Evolutionary conservation across 2,888 invertebrate species (phyloP).

Genomic region (Melieria picta): DNA sequence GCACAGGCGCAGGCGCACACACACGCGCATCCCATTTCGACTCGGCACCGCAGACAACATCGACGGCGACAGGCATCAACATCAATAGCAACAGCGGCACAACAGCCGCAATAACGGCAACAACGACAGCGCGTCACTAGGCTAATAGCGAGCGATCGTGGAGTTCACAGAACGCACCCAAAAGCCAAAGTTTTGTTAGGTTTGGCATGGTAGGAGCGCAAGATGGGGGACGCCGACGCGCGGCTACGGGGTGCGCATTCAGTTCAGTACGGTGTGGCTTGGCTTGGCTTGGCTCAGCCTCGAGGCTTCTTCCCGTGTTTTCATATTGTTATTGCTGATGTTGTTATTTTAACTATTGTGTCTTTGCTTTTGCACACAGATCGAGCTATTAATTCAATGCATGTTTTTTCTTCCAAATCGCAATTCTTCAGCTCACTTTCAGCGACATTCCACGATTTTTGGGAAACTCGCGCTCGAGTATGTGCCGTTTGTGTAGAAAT

Average conservation of each 20-base stretch:
- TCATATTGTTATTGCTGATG: conserved; percentile 25
- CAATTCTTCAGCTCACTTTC: too few relatives aligned
- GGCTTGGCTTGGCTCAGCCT: background rate
- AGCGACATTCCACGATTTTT: too few relatives aligned
- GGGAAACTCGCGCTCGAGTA: too few relatives aligned
- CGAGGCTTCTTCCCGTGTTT: conserved; percentile 52
- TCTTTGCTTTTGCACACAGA: conserved; percentile 24
- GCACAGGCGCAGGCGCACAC: conserved; percentile 3
- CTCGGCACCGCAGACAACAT: conserved; percentile 3
- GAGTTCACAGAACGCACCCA: conserved; percentile 67
- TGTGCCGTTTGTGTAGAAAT: too few relatives aligned
- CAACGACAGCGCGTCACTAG: conserved; percentile 27
- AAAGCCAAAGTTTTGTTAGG: conserved; percentile 54
- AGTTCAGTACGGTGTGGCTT: background rate
- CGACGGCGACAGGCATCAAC: conserved; percentile 17
- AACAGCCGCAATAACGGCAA: background rate
- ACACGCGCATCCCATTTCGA: conserved; percentile 6
- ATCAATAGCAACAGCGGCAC: conserved; percentile 11
- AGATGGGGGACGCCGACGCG: background rate
- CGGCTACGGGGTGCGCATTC: background rate
- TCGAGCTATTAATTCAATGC: conserved; percentile 57
- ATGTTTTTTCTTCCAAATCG: background rate
- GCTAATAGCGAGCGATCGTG: conserved; percentile 54
- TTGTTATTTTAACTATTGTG: conserved; percentile 25
- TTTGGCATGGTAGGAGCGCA: conserved; percentile 39